A percentile compares a stretch with the other conserved stretches of the same genome.
Evolutionary conservation across 2,888 invertebrate genomes (phyloP).

Genomic region (Morpho deidamia): DNA sequence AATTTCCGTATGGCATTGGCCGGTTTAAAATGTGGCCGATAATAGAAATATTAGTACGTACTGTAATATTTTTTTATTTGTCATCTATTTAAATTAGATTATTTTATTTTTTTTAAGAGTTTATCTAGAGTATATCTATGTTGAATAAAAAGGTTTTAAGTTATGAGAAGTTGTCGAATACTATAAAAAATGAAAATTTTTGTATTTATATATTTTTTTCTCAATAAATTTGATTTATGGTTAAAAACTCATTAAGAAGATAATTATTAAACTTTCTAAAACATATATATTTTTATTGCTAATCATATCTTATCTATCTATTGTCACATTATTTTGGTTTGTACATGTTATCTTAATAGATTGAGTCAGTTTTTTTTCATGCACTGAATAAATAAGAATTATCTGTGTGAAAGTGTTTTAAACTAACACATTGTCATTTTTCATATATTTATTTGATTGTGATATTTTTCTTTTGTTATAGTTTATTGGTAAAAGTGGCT

Average conservation of each 20-base stretch:
- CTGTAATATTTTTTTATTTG: neutral
- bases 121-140: too few species aligned
- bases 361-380: neutral
- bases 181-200: neutral
- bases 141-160: neutral
- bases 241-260: neutral
- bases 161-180: neutral
- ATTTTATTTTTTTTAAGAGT: too few species aligned
- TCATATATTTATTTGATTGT: too few species aligned
- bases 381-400: too few species aligned
- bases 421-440: too few species aligned
- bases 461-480: constrained; percentile 52
- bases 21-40: constrained; percentile 16
- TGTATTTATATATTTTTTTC: neutral
- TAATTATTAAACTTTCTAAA: too few species aligned
- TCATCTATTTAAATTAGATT: neutral
- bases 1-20: constrained; percentile 27
- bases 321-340: neutral
- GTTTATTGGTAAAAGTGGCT: constrained; percentile 83
- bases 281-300: neutral
- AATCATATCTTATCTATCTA: neutral
- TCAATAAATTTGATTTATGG: neutral
- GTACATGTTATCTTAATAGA: neutral
- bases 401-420: too few species aligned
- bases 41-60: neutral